Evolutionary conservation across 2,888 invertebrate species (phyloP), one percentile per base, ranked within the genome.

Genomic region (Priocnemis perturbator): DNA sequence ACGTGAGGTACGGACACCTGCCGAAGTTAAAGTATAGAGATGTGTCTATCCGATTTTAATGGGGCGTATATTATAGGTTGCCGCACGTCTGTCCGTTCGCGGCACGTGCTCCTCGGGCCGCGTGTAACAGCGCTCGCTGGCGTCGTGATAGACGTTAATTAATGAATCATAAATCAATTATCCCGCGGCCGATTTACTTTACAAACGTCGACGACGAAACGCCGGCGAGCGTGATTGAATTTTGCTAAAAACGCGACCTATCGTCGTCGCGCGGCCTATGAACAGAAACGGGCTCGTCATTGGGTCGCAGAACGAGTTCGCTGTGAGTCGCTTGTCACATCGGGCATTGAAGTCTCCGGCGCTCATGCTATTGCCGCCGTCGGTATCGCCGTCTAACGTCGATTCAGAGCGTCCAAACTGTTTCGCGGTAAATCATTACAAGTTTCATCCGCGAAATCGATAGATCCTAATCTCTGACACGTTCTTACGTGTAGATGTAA

Each of bases 51-150:
- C 37, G 57, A 69, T 60, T 60, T 65, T 26, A 58, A 68, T 55
- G 50, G 58, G 53, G n/a, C 45, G 58, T 56, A 60, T 60, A 64
- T 53, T 57, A 60, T 45, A 23, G 26, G 57, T 60, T 66, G 44
- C 55, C 56, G 61, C 15, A 9, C 52, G 37, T 37, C 21, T 21
- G 15, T 56, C 58, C 48, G 45, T 17, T 20, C 37, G 15, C 30
- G 76, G 69, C 76, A 70, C 76, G 76, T 66, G 76, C 69, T 76
- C 26, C 59, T 60, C 57, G 56, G 26, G 26, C 26, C 5, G 26
- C 37, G 37, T 21, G 21, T 58, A 50, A 45, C 20, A 59, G 59
- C 20, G 61, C 23, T 11, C 11, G 19, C 45, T 20, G 50, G 52
- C 64, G 52, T 58, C 63, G 63, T 67, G 67, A 64, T 64, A 67